Evolutionary conservation across 92 coral and sea anemone genomes (phyloP).

Genomic region (Zoanthus sociatus): DNA sequence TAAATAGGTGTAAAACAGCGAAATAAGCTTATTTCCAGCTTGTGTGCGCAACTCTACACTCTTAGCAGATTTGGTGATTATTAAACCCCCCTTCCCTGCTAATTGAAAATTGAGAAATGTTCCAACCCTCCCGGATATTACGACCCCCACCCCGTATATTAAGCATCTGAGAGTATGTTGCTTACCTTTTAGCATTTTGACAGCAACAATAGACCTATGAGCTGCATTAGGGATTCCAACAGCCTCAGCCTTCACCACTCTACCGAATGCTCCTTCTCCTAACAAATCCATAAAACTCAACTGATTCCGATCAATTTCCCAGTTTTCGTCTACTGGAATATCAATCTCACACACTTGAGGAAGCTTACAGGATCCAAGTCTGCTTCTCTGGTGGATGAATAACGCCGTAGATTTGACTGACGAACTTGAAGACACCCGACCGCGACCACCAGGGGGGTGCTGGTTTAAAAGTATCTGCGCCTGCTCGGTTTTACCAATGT

Average conservation of each 20-base stretch:
- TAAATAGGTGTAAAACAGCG: too few species aligned
- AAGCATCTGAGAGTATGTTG: too few species aligned
- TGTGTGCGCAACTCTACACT: too few species aligned
- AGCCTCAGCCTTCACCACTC: constrained; percentile 85
- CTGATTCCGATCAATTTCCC: constrained; percentile 87
- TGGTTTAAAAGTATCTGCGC: constrained; percentile 1
- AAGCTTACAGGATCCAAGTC: constrained; percentile 24
- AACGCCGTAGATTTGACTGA: constrained; percentile 16
- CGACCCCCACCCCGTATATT: too few species aligned
- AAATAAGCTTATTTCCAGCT: too few species aligned
- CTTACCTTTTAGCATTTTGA: constrained; percentile 94
- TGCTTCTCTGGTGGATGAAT: constrained; percentile 17
- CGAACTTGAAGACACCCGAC: constrained; percentile 9
- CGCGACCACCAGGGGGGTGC: background rate
- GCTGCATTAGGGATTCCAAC: constrained; percentile 42
- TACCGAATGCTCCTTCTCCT: constrained; percentile 98
- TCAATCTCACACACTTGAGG: constrained; percentile 79
- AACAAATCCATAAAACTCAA: constrained; percentile 74
- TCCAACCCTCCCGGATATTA: too few species aligned
- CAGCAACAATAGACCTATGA: constrained; percentile 77
- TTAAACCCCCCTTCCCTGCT: too few species aligned
- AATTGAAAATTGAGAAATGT: too few species aligned
- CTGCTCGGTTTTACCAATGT: constrained; percentile 14
- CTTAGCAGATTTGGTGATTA: too few species aligned
- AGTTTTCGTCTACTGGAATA: constrained; percentile 79